A percentile compares a stretch with the other conserved stretches of the same genome.
phyloP scores from a whole-genome alignment of 2,797 vertebrate genomes.

The Hafferia zeledoni region DNA sequence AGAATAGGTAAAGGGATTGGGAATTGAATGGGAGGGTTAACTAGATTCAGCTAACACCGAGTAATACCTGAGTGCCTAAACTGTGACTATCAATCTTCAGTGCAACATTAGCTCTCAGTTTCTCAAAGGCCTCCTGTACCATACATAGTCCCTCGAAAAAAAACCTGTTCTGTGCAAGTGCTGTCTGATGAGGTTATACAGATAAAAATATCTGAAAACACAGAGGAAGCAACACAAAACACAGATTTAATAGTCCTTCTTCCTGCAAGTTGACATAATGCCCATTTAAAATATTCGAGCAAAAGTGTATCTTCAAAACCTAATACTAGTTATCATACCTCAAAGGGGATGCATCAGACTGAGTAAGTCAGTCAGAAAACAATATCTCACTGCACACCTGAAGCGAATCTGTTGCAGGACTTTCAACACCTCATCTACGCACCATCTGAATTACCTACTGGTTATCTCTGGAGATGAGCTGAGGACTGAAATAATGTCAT shows the following conservation, averaged over 20 bases:
- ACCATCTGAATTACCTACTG: not conserved
- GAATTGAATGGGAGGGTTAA: not conserved
- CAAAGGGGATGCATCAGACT: not conserved
- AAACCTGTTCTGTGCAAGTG: not conserved
- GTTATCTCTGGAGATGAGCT: not conserved
- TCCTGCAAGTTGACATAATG: not conserved
- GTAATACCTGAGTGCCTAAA: not conserved
- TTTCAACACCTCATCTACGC: not conserved
- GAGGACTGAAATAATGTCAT: not conserved
- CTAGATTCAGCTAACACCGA: not conserved
- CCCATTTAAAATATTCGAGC: not conserved
- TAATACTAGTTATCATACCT: not conserved
- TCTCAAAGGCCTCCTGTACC: not conserved
- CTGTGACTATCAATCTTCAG: not conserved
- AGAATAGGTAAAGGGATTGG: not conserved
- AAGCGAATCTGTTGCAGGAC: not conserved
- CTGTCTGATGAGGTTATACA: not conserved
- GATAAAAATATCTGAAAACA: not conserved
- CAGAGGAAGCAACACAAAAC: not conserved
- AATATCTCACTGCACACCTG: not conserved
- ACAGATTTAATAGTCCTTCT: not conserved
- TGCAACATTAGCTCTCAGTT: not conserved
- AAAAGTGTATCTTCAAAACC: not conserved
- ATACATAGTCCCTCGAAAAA: not conserved
- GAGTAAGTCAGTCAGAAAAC: not conserved